Conservation (phyloP, 2,113 vertebrate genomes). For the Odontesthes bonariensis region DNA sequence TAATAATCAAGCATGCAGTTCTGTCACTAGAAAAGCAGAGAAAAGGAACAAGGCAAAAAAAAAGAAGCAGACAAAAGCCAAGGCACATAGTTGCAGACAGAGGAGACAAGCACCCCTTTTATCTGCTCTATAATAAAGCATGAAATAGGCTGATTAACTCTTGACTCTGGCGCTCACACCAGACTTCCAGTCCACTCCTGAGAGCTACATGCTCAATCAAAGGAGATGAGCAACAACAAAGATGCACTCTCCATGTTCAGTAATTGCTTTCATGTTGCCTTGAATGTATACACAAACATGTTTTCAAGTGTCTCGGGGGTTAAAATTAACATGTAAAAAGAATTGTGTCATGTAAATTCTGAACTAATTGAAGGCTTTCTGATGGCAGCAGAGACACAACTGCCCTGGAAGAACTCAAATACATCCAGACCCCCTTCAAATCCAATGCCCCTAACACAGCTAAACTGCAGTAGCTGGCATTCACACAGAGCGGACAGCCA, state of each 20-base stretch:
- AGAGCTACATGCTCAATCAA: constrained; percentile 51
- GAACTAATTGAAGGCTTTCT: neutral
- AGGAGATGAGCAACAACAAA: constrained; percentile 37
- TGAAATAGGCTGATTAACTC: constrained; percentile 68
- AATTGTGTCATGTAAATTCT: constrained; percentile 7
- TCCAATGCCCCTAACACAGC: neutral
- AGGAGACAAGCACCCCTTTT: constrained; percentile 62
- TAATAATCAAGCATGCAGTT: constrained; percentile 45
- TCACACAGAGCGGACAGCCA: neutral
- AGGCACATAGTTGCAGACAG: constrained; percentile 21
- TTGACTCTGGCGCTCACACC: constrained; percentile 26
- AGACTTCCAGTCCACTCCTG: constrained; percentile 41
- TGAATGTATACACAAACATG: constrained; percentile 18
- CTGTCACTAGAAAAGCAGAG: constrained; percentile 16
- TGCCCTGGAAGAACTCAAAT: neutral
- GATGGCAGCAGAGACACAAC: neutral
- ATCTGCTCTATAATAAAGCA: constrained; percentile 61
- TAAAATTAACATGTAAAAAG: neutral
- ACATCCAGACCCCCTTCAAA: too few species aligned
- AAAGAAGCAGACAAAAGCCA: constrained; percentile 40
- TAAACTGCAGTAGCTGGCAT: neutral
- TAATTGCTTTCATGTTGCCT: constrained; percentile 42
- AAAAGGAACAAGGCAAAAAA: constrained; percentile 14
- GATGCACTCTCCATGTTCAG: constrained; percentile 12
- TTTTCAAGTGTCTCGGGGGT: constrained; percentile 29